Evolutionary conservation across 2,888 invertebrate genomes (phyloP), one percentile per base, ranked within the genome.

Genomic region (Pimpla rufipes): DNA sequence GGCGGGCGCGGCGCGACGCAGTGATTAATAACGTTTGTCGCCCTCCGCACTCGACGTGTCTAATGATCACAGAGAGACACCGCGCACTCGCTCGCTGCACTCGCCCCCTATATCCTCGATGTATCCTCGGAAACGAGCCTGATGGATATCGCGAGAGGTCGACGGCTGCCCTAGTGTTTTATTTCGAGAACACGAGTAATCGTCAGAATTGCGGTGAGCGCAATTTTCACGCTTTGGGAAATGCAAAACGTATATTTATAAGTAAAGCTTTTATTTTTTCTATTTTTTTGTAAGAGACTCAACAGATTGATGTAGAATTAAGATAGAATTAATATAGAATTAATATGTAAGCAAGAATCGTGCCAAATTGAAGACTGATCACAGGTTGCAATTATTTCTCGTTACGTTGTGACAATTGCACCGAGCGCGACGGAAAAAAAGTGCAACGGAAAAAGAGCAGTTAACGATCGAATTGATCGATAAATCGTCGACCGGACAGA

Each of bases 1-100:
- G 76, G 13, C 45, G 21, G 29, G 40, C 71, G 64, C 29, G 42
- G 74, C 52, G 45, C 52, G 45, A 37, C 81, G 40, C 76, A 62
- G 52, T 85, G 88, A 88, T 88, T 88, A 88, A 87, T 87, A 85
- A 83, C 85, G 68, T 82, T 84, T 84, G 77, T 87, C 81, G 70
- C 81, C 67, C 75, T 66, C 66, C 29, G 18, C 57, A 45, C 73
- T 50, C 67, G 18, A 78, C 57, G 59, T 45, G 59, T 74, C 66
- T 73, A 57, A 74, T 78, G 77, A 71, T 76, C 64, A 70, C 64
- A 70, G 74, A 73, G 35, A 74, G 18, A 62, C 76, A 29, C 71
- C n/a, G n/a, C n/a, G 55, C 76, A 45, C 66, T 64, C 11, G 16
- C 2, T 8, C 37, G 29, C 5, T 66, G 42, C 23, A 64, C 21